Percentiles rank a stretch among this genome's conserved stretches.
Evolutionary conservation across 2,888 invertebrate species (phyloP).

Genomic region (Aleiodes testaceus): DNA sequence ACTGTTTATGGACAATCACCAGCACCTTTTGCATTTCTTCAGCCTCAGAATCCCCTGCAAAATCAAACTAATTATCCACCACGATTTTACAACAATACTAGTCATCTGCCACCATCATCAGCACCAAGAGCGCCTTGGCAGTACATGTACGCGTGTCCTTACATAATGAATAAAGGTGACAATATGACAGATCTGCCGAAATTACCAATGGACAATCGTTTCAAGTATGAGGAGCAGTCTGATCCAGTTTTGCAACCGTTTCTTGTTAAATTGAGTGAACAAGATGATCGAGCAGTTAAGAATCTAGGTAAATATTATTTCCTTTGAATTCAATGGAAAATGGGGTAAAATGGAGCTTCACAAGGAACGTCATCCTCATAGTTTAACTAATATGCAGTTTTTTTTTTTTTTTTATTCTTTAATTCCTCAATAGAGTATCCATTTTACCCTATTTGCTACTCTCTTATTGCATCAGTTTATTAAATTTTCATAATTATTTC

Average conservation of each 20-base stretch:
- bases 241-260: background rate
- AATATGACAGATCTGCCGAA: background rate
- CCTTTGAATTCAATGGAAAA: too few species aligned
- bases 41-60: background rate
- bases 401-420: too few species aligned
- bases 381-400: too few species aligned
- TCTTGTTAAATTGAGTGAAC: conserved; percentile 7
- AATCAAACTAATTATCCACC: background rate
- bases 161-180: background rate
- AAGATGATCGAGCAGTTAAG: background rate
- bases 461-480: too few species aligned
- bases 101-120: background rate
- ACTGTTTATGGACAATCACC: background rate
- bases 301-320: conserved; percentile 12
- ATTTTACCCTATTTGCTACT: too few species aligned
- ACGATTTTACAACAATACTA: background rate
- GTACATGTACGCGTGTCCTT: conserved; percentile 1
- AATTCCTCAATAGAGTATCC: too few species aligned
- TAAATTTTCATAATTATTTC: too few species aligned
- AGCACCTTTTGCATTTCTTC: background rate
- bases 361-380: too few species aligned
- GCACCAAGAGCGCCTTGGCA: background rate
- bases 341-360: too few species aligned
- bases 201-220: background rate
- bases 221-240: background rate